Evolutionary conservation across 2,888 invertebrate species (phyloP).

Genomic region (Mactromeris polynyma): DNA sequence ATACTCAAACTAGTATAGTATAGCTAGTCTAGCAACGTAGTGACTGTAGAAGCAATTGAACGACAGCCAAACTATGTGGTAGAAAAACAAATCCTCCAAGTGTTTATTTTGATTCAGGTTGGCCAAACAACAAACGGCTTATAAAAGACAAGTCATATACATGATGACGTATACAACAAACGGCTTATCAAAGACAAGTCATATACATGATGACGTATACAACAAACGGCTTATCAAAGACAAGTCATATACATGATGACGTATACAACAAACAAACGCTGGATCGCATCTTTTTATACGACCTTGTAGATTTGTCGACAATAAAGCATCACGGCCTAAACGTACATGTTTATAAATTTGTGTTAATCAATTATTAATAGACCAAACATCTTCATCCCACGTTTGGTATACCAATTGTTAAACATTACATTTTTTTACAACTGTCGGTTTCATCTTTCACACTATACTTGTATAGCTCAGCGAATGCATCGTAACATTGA

Average conservation of each 20-base stretch:
- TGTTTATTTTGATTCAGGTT: conserved; percentile 3
- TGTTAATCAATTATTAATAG: too few species aligned
- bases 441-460: too few species aligned
- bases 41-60: not conserved
- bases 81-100: not conserved
- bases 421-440: too few species aligned
- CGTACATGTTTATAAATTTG: too few species aligned
- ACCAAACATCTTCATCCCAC: too few species aligned
- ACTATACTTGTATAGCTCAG: too few species aligned
- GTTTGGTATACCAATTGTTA: too few species aligned
- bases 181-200: not conserved
- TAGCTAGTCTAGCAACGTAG: not conserved
- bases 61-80: not conserved
- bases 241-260: not conserved
- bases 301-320: too few species aligned
- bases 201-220: not conserved
- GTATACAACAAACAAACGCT: not conserved
- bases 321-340: too few species aligned
- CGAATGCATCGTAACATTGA: too few species aligned
- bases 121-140: not conserved
- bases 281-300: too few species aligned
- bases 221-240: not conserved
- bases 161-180: not conserved
- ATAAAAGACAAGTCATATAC: not conserved
- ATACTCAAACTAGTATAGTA: too few species aligned